phyloP scores from a whole-genome alignment of 2,888 invertebrate genomes.

The Acanthococcus lagerstroemiae region DNA sequence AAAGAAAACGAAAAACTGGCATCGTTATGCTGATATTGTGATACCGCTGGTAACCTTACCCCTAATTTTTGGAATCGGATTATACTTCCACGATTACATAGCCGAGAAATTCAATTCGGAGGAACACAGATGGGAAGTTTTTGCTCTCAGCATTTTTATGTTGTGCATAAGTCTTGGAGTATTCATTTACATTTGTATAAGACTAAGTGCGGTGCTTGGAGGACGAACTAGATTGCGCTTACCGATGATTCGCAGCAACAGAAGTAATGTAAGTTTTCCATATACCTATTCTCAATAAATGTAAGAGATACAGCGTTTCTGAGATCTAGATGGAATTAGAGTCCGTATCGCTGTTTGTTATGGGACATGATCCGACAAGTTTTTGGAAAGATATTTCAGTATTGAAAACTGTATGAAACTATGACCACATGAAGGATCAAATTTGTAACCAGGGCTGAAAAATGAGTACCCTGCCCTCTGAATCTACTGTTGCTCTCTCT shows the following conservation, averaged over 20 bases:
- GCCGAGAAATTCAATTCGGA: neutral
- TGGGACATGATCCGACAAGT: too few relatives aligned
- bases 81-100: conserved; percentile 1
- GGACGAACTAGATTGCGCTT: conserved; percentile 11
- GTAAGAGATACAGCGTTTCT: too few relatives aligned
- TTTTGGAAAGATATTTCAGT: too few relatives aligned
- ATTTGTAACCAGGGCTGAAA: too few relatives aligned
- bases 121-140: conserved; percentile 3
- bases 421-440: too few relatives aligned
- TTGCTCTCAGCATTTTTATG: conserved; percentile 4
- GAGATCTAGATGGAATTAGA: too few relatives aligned
- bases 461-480: too few relatives aligned
- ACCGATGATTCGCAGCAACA: conserved; percentile 18
- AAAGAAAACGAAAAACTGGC: conserved; percentile 8
- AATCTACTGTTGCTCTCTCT: too few relatives aligned
- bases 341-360: too few relatives aligned
- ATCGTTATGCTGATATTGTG: conserved; percentile 22
- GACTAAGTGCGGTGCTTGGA: conserved; percentile 20
- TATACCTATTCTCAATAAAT: too few relatives aligned
- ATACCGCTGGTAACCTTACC: conserved; percentile 21
- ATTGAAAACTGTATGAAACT: too few relatives aligned
- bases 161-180: conserved; percentile 17
- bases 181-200: conserved; percentile 21
- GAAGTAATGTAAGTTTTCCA: conserved; percentile 3
- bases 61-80: conserved; percentile 7